Conservation (phyloP, 1,140 invertebrate species). For the Calliphora vicina region DNA sequence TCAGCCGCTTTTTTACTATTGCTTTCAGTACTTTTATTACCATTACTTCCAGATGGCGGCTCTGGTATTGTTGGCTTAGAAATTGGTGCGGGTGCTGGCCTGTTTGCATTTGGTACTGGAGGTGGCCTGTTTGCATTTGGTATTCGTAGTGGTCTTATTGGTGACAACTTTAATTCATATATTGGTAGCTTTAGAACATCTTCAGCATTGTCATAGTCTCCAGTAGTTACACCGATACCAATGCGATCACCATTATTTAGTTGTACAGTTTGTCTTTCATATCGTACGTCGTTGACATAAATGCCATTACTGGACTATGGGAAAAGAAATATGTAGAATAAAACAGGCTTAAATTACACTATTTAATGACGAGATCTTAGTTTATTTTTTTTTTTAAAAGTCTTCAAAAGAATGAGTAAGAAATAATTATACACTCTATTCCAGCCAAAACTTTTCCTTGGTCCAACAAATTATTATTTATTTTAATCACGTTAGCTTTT, state of each 20-base stretch:
- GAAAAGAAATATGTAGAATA: constrained; percentile 10
- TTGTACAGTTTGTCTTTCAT: neutral
- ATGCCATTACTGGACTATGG: constrained; percentile 39
- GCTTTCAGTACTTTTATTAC: neutral
- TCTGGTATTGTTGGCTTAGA: neutral
- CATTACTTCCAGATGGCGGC: neutral
- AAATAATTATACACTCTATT: too few relatives aligned
- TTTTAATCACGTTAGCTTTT: too few relatives aligned
- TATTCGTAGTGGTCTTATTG: neutral
- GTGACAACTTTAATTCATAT: constrained; percentile 33
- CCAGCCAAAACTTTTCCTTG: too few relatives aligned
- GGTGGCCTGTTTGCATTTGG: neutral
- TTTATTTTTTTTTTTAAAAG: too few relatives aligned
- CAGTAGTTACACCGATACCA: constrained; percentile 34
- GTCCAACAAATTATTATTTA: too few relatives aligned
- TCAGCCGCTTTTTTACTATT: neutral
- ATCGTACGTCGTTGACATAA: constrained; percentile 25
- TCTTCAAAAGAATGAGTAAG: too few relatives aligned
- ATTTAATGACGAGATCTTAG: too few relatives aligned
- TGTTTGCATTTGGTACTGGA: neutral
- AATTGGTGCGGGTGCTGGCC: neutral
- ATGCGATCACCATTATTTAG: constrained; percentile 35
- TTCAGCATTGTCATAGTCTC: neutral
- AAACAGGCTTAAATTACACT: too few relatives aligned
- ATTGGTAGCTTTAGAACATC: constrained; percentile 28